These are phyloP conservation scores for Agrilus cyanescens DNA, from an alignment of 2,888 invertebrate genomes.

Conservation along the genomic window DNA sequence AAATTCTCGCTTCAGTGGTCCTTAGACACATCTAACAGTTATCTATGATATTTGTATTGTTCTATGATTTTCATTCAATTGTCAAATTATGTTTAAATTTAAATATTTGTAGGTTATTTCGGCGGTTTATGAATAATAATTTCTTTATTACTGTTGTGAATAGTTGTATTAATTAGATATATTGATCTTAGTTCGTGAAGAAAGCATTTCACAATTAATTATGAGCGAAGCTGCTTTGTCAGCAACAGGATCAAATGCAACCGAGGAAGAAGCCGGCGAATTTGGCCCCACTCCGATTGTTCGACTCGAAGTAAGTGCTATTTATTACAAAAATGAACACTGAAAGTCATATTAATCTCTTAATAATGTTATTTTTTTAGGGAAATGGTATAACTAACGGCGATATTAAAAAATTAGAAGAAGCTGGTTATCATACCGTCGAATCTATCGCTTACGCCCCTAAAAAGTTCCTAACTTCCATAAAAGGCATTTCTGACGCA, in stretches of 20 bases:
- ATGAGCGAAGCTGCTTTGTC: conserved; percentile 35
- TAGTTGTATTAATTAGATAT: too few species aligned
- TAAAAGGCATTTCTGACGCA: conserved; percentile 94
- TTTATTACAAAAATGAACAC: conserved; percentile 2
- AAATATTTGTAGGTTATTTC: too few species aligned
- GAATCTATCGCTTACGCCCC: conserved; percentile 93
- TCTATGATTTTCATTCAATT: too few species aligned
- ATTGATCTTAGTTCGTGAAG: too few species aligned
- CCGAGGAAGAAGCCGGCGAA: conserved; percentile 47
- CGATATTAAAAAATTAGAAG: conserved; percentile 88
- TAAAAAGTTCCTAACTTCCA: conserved; percentile 74
- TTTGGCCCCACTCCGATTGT: conserved; percentile 59
- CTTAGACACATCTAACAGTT: too few species aligned
- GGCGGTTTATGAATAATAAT: too few species aligned
- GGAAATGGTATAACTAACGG: conserved; percentile 80
- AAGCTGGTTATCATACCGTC: conserved; percentile 89
- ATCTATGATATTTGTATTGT: too few species aligned
- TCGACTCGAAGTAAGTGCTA: conserved; percentile 61
- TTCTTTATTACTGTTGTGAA: too few species aligned
- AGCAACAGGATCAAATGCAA: conserved; percentile 40
- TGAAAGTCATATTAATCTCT: not conserved
- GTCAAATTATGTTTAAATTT: too few species aligned
- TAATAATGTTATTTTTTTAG: conserved; percentile 38
- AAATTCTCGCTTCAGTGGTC: too few species aligned
- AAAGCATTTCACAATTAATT: conserved; percentile 2